phyloP scores from a whole-genome alignment of 2,797 vertebrate genomes.

The Gymnoscopelus microlampas region DNA sequence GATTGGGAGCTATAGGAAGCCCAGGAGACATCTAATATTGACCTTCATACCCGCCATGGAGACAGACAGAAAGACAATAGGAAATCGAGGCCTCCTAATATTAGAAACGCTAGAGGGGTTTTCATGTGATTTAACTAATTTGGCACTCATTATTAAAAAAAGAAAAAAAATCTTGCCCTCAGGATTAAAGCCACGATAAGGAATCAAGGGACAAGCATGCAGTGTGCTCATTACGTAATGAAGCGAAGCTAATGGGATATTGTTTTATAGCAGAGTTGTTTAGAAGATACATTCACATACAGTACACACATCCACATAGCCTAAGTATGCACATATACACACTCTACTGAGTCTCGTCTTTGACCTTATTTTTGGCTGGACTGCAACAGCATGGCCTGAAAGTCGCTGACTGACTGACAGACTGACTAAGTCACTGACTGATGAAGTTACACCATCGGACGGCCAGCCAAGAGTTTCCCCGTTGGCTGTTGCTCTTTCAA shows the following conservation, averaged over 20 bases:
- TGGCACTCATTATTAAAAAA: conserved; percentile 40
- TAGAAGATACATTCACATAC: conserved; percentile 28
- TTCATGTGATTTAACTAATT: conserved; percentile 57
- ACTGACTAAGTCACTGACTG: too few species aligned
- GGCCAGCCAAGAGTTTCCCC: too few species aligned
- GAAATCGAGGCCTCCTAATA: conserved; percentile 64
- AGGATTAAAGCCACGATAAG: conserved; percentile 42
- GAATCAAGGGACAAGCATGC: conserved; percentile 28
- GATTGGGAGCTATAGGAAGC: conserved; percentile 44
- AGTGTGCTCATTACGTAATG: conserved; percentile 3
- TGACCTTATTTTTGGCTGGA: too few species aligned
- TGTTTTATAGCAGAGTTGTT: conserved; percentile 29
- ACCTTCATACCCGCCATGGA: conserved; percentile 49
- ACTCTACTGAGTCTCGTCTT: too few species aligned
- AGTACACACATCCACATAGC: too few species aligned
- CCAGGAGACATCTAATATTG: conserved; percentile 78
- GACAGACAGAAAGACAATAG: conserved; percentile 26
- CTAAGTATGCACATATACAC: too few species aligned
- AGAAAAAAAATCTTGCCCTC: conserved; percentile 38
- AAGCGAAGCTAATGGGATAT: background rate
- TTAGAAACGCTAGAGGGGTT: conserved; percentile 60
- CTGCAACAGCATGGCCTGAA: too few species aligned
- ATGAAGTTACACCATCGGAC: too few species aligned
- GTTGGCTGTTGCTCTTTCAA: too few species aligned
- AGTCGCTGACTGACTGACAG: too few species aligned